Percentiles rank a stretch among this genome's conserved stretches.
Evolutionary conservation across 2,797 vertebrate species (phyloP).

Genomic region (Cynodonichthys magdalenae): DNA sequence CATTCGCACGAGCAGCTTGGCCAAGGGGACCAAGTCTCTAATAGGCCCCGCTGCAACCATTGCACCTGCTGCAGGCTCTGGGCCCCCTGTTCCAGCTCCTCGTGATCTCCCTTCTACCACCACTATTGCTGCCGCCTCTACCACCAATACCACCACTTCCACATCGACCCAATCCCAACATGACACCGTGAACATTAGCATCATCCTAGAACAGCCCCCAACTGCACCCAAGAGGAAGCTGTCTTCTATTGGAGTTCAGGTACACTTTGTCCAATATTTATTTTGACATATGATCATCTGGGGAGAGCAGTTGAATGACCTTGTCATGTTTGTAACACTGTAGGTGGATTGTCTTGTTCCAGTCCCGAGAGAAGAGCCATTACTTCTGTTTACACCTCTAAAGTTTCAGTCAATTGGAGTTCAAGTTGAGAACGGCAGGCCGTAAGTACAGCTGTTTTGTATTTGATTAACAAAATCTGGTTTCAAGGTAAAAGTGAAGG

Average conservation of each 20-base stretch:
- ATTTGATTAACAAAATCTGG: not conserved
- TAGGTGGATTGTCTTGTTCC: constrained; percentile 94
- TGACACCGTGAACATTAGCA: constrained; percentile 84
- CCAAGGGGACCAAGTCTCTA: constrained; percentile 75
- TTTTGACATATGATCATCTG: not conserved
- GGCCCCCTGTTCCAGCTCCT: constrained; percentile 67
- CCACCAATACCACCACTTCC: constrained; percentile 68
- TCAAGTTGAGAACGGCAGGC: constrained; percentile 98
- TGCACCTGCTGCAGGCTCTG: constrained; percentile 71
- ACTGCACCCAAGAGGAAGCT: constrained; percentile 89
- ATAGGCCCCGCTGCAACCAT: constrained; percentile 43
- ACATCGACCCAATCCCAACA: constrained; percentile 83
- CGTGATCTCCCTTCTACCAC: constrained; percentile 66
- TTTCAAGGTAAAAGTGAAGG: not conserved
- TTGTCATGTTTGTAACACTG: constrained; percentile 42
- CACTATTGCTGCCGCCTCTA: constrained; percentile 51
- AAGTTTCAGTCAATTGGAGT: constrained; percentile 98
- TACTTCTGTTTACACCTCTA: constrained; percentile 78
- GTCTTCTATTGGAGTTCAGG: constrained; percentile 96
- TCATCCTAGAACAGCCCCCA: constrained; percentile 84
- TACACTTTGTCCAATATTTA: constrained; percentile 49
- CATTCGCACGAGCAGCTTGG: constrained; percentile 90
- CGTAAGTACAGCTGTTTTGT: constrained; percentile 82
- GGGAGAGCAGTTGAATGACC: not conserved
- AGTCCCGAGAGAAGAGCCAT: constrained; percentile 87